Percentiles rank a stretch among this genome's conserved stretches.
phyloP scores from a whole-genome alignment of 2,113 vertebrate species.

The Myiozetetes cayanensis region DNA sequence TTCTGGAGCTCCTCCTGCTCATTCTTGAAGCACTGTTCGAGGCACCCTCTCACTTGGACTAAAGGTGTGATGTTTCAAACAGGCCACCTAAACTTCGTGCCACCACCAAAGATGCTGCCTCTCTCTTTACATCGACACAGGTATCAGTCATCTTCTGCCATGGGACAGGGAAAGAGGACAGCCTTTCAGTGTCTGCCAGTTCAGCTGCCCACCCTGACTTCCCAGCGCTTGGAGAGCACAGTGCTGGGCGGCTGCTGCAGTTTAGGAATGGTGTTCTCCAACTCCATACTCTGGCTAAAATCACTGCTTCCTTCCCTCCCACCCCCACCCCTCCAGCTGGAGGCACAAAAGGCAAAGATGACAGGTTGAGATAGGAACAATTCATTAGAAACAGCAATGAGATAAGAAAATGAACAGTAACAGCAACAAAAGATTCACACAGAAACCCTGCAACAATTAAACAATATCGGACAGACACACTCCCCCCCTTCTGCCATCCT shows the following conservation, averaged over 20 bases:
- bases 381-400: neutral
- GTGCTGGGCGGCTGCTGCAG: neutral
- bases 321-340: neutral
- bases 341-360: neutral
- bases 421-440: neutral
- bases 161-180: neutral
- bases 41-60: neutral
- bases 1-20: neutral
- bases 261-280: neutral
- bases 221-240: neutral
- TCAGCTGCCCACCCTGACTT: neutral
- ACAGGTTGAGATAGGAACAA: neutral
- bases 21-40: neutral
- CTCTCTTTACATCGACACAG: neutral
- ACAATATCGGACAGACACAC: neutral
- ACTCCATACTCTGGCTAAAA: neutral
- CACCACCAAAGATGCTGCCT: neutral
- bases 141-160: neutral
- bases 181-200: neutral
- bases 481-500: neutral
- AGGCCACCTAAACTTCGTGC: neutral
- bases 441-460: neutral
- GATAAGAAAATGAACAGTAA: neutral
- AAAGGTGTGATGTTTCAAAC: neutral
- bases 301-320: neutral